Conservation (phyloP, 1,140 invertebrate species). For the Cepaea nemoralis region DNA sequence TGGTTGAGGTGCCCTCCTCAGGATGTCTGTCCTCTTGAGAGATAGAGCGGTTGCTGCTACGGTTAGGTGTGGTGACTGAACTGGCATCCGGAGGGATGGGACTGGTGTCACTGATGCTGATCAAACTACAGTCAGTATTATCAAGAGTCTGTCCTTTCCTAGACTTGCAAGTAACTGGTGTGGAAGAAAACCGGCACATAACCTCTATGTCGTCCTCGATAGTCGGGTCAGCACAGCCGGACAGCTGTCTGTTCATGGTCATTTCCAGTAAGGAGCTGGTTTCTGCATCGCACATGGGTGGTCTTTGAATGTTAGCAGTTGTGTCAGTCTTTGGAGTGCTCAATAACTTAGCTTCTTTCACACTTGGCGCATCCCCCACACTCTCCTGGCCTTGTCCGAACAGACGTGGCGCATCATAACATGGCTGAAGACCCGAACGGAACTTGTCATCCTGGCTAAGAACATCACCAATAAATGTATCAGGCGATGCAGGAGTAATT, state of each 20-base stretch:
- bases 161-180: slow-evolving; percentile 25
- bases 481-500: slow-evolving; percentile 37
- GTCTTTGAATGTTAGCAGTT: slow-evolving; percentile 26
- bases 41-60: not conserved
- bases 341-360: not conserved
- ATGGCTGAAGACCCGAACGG: not conserved
- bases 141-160: slow-evolving; percentile 11
- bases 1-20: not conserved
- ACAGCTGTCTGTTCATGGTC: not conserved
- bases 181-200: slow-evolving; percentile 46
- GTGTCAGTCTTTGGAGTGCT: slow-evolving; percentile 12
- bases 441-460: not conserved
- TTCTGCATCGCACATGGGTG: not conserved
- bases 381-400: not conserved
- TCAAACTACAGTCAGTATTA: slow-evolving; percentile 26
- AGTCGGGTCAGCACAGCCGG: not conserved
- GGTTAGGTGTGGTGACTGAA: not conserved
- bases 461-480: not conserved
- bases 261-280: not conserved
- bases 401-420: not conserved
- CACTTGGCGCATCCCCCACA: not conserved
- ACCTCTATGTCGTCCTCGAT: slow-evolving; percentile 45
- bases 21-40: not conserved
- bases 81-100: slow-evolving; percentile 23
- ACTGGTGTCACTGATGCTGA: slow-evolving; percentile 30